phyloP scores from a whole-genome alignment of 2,797 vertebrate species.

The Chloroceryle inda region DNA sequence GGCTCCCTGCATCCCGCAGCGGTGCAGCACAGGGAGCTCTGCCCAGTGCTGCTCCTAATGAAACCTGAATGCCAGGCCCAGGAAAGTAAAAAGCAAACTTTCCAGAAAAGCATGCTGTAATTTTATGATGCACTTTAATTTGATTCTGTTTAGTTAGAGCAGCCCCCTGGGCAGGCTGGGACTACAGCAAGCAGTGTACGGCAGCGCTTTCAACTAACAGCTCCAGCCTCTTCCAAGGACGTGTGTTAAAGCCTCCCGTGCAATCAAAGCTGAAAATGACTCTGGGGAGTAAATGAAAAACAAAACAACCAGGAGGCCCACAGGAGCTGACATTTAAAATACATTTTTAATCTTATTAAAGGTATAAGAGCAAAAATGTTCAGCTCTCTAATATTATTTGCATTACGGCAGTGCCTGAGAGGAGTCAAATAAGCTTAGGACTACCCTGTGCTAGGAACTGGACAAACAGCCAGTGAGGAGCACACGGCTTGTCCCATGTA shows the following conservation, averaged over 20 bases:
- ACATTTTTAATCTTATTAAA: neutral
- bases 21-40: conserved; percentile 27
- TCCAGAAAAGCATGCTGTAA: conserved; percentile 79
- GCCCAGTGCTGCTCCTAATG: conserved; percentile 38
- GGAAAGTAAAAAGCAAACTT: conserved; percentile 49
- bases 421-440: neutral
- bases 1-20: conserved; percentile 50
- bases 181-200: neutral
- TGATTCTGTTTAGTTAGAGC: conserved; percentile 76
- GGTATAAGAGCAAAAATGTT: neutral
- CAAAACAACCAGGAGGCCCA: accelerated
- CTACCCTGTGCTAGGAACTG: neutral
- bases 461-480: neutral
- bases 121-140: conserved; percentile 81
- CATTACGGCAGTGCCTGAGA: neutral
- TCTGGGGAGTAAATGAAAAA: neutral
- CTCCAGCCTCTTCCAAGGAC: neutral
- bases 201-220: conserved; percentile 30
- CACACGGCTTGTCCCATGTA: neutral
- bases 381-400: neutral
- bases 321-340: neutral
- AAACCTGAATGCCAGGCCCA: conserved; percentile 67
- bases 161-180: conserved; percentile 44
- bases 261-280: neutral
- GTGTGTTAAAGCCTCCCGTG: neutral